phyloP scores from a whole-genome alignment of 2,797 vertebrate species.

The Setipinna tenuifilis region DNA sequence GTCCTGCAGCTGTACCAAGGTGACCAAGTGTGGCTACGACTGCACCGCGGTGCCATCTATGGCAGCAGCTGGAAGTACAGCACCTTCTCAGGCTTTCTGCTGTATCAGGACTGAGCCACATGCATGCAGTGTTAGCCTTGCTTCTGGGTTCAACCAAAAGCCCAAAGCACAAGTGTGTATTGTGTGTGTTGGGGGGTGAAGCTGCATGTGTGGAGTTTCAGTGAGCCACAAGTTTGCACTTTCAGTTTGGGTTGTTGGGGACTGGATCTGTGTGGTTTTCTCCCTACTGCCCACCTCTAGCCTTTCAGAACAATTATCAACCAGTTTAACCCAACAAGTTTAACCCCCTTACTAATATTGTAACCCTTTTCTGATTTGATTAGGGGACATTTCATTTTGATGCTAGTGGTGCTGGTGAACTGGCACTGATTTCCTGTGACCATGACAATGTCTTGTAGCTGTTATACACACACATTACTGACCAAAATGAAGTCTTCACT shows the following conservation, averaged over 20 bases:
- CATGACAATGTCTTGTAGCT: constrained; percentile 18
- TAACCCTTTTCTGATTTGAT: constrained; percentile 9
- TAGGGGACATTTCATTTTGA: background rate
- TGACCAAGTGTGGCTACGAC: constrained; percentile 94
- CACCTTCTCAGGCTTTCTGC: constrained; percentile 96
- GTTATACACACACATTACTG: background rate
- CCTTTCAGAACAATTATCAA: background rate
- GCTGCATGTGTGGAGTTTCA: constrained; percentile 24
- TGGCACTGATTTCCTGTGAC: background rate
- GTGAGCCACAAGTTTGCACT: constrained; percentile 11
- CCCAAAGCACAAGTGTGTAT: constrained; percentile 14
- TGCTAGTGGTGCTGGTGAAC: constrained; percentile 9
- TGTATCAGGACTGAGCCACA: constrained; percentile 90
- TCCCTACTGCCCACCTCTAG: background rate
- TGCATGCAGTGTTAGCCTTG: constrained; percentile 31
- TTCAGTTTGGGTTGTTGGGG: constrained; percentile 3
- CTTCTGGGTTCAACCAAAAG: constrained; percentile 14
- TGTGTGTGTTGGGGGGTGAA: background rate
- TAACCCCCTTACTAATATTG: background rate
- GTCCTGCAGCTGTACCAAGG: constrained; percentile 92
- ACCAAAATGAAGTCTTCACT: constrained; percentile 20
- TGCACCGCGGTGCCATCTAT: constrained; percentile 96
- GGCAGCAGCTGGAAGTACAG: constrained; percentile 99
- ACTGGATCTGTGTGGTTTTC: background rate
- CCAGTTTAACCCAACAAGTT: background rate